Percentiles rank a stretch among this genome's conserved stretches.
Evolutionary conservation across 92 coral and sea anemone species (phyloP).

Genomic region (Porites rus): DNA sequence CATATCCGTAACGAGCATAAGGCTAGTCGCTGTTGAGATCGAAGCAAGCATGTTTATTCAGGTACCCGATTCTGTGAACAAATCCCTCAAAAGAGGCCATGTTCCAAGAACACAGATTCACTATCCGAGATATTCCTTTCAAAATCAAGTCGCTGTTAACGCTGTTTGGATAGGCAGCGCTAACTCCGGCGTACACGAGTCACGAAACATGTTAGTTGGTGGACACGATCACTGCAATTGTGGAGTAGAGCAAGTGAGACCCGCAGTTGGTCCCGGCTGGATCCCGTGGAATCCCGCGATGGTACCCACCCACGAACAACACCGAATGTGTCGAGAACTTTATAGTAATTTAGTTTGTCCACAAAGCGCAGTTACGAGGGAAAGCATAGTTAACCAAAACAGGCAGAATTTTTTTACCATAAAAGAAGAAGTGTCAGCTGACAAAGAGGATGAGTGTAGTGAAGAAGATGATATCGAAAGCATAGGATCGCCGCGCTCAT

Average conservation of each 20-base stretch:
- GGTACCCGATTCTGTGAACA: constrained; percentile 46
- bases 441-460: not conserved
- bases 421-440: constrained; percentile 8
- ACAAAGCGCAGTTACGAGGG: constrained; percentile 18
- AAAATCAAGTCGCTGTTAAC: constrained; percentile 10
- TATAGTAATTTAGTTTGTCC: constrained; percentile 3
- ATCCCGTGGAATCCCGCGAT: constrained; percentile 26
- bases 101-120: constrained; percentile 35
- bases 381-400: not conserved
- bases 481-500: constrained; percentile 47
- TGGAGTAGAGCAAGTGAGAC: constrained; percentile 12
- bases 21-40: not conserved
- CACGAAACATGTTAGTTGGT: constrained; percentile 23
- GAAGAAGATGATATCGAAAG: constrained; percentile 50
- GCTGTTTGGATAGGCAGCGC: not conserved
- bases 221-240: constrained; percentile 14
- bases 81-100: constrained; percentile 30
- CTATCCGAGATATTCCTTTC: constrained; percentile 13
- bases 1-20: constrained; percentile 17
- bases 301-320: constrained; percentile 38
- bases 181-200: constrained; percentile 3
- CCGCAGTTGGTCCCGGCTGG: constrained; percentile 11
- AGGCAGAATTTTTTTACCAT: not conserved
- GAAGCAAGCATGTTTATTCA: constrained; percentile 44
- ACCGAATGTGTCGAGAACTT: constrained; percentile 32